Base-by-base conservation (phyloP, 2,113 vertebrate genomes). In the Phyllostomus hastatus region DNA sequence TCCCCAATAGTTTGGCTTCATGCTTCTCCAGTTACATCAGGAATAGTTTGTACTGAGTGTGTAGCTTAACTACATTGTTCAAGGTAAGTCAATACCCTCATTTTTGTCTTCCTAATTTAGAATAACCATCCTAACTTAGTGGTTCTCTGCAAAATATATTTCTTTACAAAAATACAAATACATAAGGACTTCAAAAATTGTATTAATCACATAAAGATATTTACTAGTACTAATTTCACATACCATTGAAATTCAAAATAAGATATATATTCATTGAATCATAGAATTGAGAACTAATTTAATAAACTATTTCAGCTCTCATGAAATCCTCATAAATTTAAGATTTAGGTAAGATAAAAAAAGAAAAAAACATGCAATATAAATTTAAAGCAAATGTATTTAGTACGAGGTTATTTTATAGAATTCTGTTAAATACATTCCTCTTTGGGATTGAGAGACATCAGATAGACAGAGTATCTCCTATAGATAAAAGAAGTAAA, bases 151-250 rank as follows among this genome's bases (percentile, higher is more conserved):
- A 69, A 81, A 76, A 46, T 78, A 72, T 59, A 43, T 86, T 67
- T 70, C n/a, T 75, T 86, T 88, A 17, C 38, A 94, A 73, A 88
- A 82, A 57, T 88, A 95, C 43, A 86, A 81, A 52, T 91, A 35
- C n/a, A 19, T 38, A 67, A 89, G 35, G 16, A 73, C 20, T 88
- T 88, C 5, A 6, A 43, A 64, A 57, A n/a, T 31, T 92, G 10
- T 81, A n/a, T 20, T 73, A 72, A 64, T 66, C 43, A 75, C 67
- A 15, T 75, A 57, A 79, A 4, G 20, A 57, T 76, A 50, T 86
- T 96, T 93, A 91, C 43, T 76, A 88, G 69, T 73, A 90, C 11
- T 91, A 43, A 94, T 93, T 94, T 88, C 43, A 90, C 17, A 28
- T 80, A 72, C 10, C n/a, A 26, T 76, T 94, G 54, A 95, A 78